These are phyloP conservation scores for Alethe castanea DNA, from an alignment of 2,113 vertebrate genomes.

Conservation along the genomic window DNA sequence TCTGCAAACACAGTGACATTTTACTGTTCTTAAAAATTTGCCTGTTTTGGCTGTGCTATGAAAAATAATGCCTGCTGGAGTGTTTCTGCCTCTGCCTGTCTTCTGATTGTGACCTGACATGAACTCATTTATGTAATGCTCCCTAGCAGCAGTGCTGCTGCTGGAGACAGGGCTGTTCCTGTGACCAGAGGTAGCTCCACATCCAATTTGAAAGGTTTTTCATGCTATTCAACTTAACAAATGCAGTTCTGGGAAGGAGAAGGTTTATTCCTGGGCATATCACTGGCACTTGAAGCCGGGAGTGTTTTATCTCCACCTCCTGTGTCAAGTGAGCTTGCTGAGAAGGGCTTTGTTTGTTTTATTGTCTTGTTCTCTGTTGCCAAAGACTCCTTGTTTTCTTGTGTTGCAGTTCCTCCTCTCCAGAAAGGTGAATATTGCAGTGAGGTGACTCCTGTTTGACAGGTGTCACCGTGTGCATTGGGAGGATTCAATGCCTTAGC, in stretches of 20 bases:
- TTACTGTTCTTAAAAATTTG: background rate
- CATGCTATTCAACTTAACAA: background rate
- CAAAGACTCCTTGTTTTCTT: background rate
- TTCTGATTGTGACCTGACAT: background rate
- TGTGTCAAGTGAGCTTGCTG: background rate
- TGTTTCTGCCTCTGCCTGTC: conserved; percentile 25
- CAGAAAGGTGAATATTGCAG: background rate
- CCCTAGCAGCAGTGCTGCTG: conserved; percentile 10
- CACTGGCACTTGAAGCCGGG: background rate
- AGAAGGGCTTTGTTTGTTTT: background rate
- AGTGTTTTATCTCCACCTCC: background rate
- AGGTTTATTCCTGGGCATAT: background rate
- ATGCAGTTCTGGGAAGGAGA: background rate
- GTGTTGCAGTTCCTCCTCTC: background rate
- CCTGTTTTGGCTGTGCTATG: background rate
- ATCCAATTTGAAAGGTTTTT: background rate
- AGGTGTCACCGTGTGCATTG: background rate
- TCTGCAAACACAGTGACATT: background rate
- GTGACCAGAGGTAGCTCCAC: background rate
- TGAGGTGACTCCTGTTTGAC: background rate
- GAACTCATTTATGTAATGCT: conserved; percentile 43
- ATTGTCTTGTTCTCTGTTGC: background rate
- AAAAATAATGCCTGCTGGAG: conserved; percentile 15
- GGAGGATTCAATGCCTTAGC: background rate
- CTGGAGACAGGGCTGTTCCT: background rate